Evolutionary conservation across 2,113 vertebrate genomes (phyloP).

Genomic region (Hepsetus odoe): DNA sequence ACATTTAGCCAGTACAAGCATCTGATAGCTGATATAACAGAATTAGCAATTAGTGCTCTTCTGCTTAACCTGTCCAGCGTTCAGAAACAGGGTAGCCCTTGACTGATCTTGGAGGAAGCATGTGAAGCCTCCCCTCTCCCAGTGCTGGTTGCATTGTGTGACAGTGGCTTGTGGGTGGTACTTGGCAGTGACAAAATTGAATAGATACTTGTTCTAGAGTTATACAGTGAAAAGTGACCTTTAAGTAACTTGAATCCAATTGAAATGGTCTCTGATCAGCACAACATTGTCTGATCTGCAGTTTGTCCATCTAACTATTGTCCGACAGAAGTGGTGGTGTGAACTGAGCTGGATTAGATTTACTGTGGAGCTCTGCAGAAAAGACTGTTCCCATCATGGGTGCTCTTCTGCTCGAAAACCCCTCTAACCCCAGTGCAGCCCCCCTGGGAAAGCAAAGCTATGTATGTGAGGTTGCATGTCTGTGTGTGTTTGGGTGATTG

Average conservation of each 20-base stretch:
- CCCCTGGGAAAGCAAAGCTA: constrained; percentile 54
- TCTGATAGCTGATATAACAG: too few species aligned
- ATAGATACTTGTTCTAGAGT: too few species aligned
- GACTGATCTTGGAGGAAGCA: too few species aligned
- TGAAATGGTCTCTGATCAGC: constrained; percentile 29
- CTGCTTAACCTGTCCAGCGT: too few species aligned
- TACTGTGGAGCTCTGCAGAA: constrained; percentile 27
- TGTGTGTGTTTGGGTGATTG: constrained; percentile 41
- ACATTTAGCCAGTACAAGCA: too few species aligned
- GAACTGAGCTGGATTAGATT: constrained; percentile 44
- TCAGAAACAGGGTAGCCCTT: too few species aligned
- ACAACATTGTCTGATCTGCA: constrained; percentile 37
- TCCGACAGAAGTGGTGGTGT: constrained; percentile 29
- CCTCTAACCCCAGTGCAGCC: constrained; percentile 20
- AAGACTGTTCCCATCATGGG: constrained; percentile 33
- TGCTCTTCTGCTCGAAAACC: constrained; percentile 32
- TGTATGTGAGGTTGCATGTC: constrained; percentile 14
- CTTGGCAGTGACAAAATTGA: too few species aligned
- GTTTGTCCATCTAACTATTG: constrained; percentile 37
- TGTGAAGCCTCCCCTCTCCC: too few species aligned
- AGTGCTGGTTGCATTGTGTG: too few species aligned
- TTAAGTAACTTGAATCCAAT: constrained; percentile 17
- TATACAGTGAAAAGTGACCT: too few species aligned
- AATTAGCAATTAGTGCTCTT: too few species aligned
- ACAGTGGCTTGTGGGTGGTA: too few species aligned